Evolutionary conservation across 2,797 vertebrate species (phyloP).

Genomic region (Microchirus variegatus): DNA sequence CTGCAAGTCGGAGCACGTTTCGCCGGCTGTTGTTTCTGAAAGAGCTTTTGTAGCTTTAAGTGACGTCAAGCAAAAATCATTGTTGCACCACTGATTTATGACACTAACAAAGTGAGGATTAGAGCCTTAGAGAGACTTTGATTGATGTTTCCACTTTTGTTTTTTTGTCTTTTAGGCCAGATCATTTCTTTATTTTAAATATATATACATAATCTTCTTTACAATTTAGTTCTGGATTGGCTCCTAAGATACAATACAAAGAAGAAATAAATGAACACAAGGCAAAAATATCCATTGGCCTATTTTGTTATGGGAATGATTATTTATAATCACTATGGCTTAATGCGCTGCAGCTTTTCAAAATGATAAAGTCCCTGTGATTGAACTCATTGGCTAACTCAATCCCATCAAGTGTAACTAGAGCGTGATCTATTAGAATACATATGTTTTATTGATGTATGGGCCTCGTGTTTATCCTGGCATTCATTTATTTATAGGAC

Average conservation of each 20-base stretch:
- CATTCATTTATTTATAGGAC: constrained; percentile 82
- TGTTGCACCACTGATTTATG: constrained; percentile 18
- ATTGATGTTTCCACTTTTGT: constrained; percentile 38
- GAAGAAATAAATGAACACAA: constrained; percentile 3
- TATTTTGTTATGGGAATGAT: constrained; percentile 62
- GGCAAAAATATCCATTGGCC: constrained; percentile 57
- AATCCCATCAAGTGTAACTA: constrained; percentile 77
- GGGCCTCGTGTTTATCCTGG: constrained; percentile 75
- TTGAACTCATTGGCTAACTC: constrained; percentile 72
- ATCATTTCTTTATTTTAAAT: too few relatives aligned
- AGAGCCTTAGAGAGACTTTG: constrained; percentile 28
- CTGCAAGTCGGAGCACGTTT: constrained; percentile 66
- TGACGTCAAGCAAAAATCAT: constrained; percentile 41
- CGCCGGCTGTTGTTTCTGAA: constrained; percentile 38
- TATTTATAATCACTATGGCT: constrained; percentile 67
- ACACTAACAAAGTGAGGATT: constrained; percentile 37
- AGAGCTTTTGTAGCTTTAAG: constrained; percentile 51
- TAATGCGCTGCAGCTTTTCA: constrained; percentile 60
- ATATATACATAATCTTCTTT: too few relatives aligned
- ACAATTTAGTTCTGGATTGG: constrained; percentile 23
- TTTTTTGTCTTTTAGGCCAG: not conserved
- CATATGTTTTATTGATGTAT: constrained; percentile 82
- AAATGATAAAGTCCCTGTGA: constrained; percentile 65
- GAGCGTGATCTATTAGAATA: constrained; percentile 81
- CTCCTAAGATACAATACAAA: constrained; percentile 14